Evolutionary conservation across 2,113 vertebrate genomes (phyloP), one percentile per base, ranked within the genome.

Genomic region (Zosterops japonicus): DNA sequence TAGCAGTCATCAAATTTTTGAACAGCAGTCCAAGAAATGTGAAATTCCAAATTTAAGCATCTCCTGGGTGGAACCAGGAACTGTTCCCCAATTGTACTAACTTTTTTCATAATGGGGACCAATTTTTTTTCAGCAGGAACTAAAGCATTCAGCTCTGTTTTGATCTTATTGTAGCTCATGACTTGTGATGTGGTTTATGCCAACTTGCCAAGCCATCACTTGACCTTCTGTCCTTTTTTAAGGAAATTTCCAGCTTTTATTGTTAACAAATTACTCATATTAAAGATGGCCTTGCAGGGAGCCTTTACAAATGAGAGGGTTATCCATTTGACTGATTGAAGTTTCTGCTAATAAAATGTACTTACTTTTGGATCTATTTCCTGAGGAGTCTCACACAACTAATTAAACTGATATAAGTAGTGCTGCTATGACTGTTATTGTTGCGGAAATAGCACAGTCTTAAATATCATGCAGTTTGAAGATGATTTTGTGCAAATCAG

Each of bases 201-300:
- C 53, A 74, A 67, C 36, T 91, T 90, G 59, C 89, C 92, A 96
- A 90, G 72, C 24, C 69, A 77, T 71, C 81, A 21, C 50, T 95
- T 96, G 68, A n/a, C 63, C 41, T 91, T 64, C 49, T 83, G 31
- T 71, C 39, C 33, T 67, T 86, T 89, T 75, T 42, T 64, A 93
- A 96, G 52, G 50, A 36, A 93, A 93, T 96, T 94, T 84, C 67
- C 85, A 94, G 44, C 23, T 90, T 87, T 95, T 87, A 52, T 57
- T 83, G 55, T 86, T 83, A 81, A 95, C 28, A 89, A 95, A 42
- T 14, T 84, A 35, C 25, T 70, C 12, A 63, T 81, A 80, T 71
- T 81, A 94, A 78, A 95, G 65, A 63, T 52, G 44, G n/a, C 23
- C 56, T 91, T 72, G 23, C 14, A 90, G 23, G 17, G 28, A 86